Evolutionary conservation across 1,140 invertebrate genomes (phyloP).

Genomic region (Drosophila bocqueti): DNA sequence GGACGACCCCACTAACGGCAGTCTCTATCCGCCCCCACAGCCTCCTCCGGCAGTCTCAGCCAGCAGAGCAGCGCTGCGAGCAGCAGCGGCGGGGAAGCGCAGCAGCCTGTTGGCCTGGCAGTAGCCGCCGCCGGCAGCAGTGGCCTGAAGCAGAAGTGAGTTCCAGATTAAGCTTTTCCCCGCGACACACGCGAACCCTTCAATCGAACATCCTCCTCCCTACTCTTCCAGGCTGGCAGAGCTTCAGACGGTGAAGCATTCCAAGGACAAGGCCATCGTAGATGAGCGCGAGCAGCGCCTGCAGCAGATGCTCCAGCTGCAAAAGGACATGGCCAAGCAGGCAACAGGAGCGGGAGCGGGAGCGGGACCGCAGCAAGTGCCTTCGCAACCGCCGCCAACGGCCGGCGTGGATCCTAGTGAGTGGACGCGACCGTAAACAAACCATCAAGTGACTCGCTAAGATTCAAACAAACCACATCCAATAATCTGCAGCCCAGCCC

Average conservation of each 20-base stretch:
- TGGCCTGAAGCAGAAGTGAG: slow-evolving; percentile 78
- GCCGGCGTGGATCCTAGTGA: slow-evolving; percentile 88
- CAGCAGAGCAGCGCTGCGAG: slow-evolving; percentile 45
- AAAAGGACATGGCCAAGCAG: slow-evolving; percentile 89
- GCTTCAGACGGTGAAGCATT: slow-evolving; percentile 90
- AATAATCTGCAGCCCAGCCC: slow-evolving; percentile 87
- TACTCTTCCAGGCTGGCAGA: slow-evolving; percentile 87
- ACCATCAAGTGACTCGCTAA: neutral
- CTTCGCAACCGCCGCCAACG: slow-evolving; percentile 87
- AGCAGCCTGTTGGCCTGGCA: slow-evolving; percentile 19
- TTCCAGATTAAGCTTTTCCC: neutral
- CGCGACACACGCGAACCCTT: too few species aligned
- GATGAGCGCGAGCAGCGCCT: slow-evolving; percentile 91
- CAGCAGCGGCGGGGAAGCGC: slow-evolving; percentile 7
- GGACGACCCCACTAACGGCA: neutral
- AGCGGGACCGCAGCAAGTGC: slow-evolving; percentile 86
- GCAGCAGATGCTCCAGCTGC: slow-evolving; percentile 90
- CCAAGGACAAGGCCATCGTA: slow-evolving; percentile 89
- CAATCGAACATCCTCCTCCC: neutral
- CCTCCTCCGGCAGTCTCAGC: slow-evolving; percentile 38
- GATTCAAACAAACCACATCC: neutral
- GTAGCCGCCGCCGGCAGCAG: slow-evolving; percentile 39
- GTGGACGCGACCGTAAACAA: slow-evolving; percentile 4
- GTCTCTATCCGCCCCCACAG: neutral
- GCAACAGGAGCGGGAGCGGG: slow-evolving; percentile 87